These are phyloP conservation scores for Castor canadensis DNA, from an alignment of 2,113 vertebrate species.

Conservation along the genomic window DNA sequence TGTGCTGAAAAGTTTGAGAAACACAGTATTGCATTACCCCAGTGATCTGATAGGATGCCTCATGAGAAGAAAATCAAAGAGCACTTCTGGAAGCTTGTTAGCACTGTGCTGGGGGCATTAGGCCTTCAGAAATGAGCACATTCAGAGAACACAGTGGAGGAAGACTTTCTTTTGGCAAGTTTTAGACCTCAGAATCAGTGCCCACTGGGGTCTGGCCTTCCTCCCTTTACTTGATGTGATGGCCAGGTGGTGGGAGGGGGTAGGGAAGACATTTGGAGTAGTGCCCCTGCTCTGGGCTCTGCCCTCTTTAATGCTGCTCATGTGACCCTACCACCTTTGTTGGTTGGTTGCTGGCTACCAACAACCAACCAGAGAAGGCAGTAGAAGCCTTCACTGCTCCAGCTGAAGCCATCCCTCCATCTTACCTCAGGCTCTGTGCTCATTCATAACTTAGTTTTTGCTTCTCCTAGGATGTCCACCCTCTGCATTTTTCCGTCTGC, in stretches of 20 bases:
- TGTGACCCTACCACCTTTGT: neutral
- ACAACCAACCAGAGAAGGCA: no score
- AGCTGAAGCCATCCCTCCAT: neutral
- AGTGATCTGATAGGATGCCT: neutral
- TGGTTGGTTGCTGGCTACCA: neutral
- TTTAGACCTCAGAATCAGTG: neutral
- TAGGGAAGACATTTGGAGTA: neutral
- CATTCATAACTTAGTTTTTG: neutral
- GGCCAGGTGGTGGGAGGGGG: neutral
- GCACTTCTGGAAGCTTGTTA: neutral
- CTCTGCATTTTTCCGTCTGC: neutral
- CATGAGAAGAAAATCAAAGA: neutral
- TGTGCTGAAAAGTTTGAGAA: neutral
- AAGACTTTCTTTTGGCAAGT: neutral
- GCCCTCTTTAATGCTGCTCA: neutral
- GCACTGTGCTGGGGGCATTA: neutral
- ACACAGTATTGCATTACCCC: neutral
- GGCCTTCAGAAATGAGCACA: neutral
- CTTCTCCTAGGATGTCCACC: neutral
- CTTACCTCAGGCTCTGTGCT: neutral
- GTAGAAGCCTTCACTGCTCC: neutral
- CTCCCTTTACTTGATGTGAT: neutral
- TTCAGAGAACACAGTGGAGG: neutral
- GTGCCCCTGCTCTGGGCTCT: neutral
- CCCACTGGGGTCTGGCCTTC: neutral